Conservation (phyloP, 2,113 vertebrate species). For the Arizona elegans region DNA sequence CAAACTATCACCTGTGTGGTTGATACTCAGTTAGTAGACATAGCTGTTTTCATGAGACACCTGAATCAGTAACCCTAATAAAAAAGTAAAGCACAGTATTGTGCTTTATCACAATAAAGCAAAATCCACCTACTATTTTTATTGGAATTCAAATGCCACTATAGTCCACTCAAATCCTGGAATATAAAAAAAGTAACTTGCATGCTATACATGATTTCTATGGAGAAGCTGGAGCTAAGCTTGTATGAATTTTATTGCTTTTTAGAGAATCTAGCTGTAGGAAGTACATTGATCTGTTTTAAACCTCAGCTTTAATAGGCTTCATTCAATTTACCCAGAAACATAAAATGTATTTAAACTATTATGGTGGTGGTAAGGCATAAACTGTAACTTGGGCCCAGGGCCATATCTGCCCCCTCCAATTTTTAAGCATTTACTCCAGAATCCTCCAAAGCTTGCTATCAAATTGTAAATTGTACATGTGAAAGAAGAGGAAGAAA, state of each 20-base stretch:
- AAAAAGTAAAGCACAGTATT: background rate
- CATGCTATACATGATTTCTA: background rate
- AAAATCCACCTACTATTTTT: constrained; percentile 36
- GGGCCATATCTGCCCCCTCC: background rate
- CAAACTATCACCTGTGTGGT: background rate
- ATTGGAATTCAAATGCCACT: constrained; percentile 23
- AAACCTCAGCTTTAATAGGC: background rate
- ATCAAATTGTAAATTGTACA: background rate
- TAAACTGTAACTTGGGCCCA: background rate
- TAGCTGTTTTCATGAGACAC: constrained; percentile 34
- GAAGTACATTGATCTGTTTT: background rate
- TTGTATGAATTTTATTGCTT: background rate
- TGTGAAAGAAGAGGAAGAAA: background rate
- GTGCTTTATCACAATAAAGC: background rate
- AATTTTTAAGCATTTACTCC: background rate
- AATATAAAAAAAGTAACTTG: constrained; percentile 10
- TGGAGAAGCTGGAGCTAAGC: background rate
- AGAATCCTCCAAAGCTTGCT: background rate
- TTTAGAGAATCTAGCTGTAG: background rate
- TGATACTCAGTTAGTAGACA: background rate
- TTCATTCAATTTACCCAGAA: background rate
- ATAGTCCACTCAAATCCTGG: background rate
- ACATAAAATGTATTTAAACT: background rate
- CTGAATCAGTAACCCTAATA: background rate
- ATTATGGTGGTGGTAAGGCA: background rate